These are phyloP conservation scores for Chelmon rostratus DNA, from an alignment of 2,797 vertebrate genomes.

Conservation along the genomic window DNA sequence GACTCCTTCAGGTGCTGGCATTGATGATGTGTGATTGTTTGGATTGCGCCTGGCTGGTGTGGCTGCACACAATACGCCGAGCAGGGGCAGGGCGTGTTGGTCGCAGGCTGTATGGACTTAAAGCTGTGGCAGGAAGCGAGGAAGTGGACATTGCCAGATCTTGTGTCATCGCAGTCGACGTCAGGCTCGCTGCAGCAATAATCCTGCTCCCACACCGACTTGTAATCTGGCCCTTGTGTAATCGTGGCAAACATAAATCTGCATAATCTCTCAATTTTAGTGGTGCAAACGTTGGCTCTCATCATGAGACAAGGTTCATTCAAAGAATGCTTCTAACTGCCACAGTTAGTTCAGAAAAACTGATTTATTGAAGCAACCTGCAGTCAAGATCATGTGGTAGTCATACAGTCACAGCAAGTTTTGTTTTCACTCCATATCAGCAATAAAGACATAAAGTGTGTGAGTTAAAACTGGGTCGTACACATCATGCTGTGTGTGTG, in stretches of 20 bases:
- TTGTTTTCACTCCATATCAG: neutral
- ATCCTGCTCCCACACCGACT: constrained; percentile 45
- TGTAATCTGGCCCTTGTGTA: constrained; percentile 70
- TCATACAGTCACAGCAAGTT: neutral
- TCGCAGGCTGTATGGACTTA: neutral
- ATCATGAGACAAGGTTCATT: constrained; percentile 7
- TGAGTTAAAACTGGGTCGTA: neutral
- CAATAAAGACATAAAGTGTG: constrained; percentile 5
- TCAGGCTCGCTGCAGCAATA: constrained; percentile 40
- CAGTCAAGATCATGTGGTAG: neutral
- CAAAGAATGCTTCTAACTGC: neutral
- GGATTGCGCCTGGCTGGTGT: neutral
- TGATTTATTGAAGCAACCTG: neutral
- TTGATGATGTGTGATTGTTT: neutral
- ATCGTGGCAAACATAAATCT: constrained; percentile 53
- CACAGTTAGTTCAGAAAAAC: neutral
- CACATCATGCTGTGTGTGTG: neutral
- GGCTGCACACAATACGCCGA: neutral
- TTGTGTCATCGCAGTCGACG: constrained; percentile 13
- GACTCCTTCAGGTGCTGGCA: neutral
- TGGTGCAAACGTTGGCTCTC: constrained; percentile 12
- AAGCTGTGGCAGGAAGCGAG: neutral
- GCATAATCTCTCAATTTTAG: constrained; percentile 48
- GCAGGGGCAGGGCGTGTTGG: neutral
- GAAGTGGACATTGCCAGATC: constrained; percentile 14